Evolutionary conservation across 2,797 vertebrate genomes (phyloP), one percentile per base, ranked within the genome.

Genomic region (Tadarida brasiliensis): DNA sequence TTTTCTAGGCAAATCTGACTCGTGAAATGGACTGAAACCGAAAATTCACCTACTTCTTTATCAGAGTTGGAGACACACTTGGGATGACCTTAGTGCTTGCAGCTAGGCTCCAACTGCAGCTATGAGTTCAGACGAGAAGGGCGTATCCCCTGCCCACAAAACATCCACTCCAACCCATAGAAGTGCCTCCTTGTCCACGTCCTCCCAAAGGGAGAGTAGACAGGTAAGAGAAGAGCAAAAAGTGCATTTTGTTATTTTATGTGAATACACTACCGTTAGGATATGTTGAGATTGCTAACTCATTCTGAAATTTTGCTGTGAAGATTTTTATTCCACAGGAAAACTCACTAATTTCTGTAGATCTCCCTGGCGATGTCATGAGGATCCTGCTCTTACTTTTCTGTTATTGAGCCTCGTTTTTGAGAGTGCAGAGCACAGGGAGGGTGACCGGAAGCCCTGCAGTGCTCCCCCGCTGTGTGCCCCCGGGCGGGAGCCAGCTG

Each of bases 71-170:
- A 85, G 65, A 59, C 61, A 87, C 78, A 16, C 93, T 28, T 98
- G 97, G 96, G 96, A 98, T 98, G 98, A n/a, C 97, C 96, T 97
- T 98, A 94, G 97, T 56, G 96, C 94, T 57, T 87, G 92, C 87
- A 70, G 54, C 81, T 96, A 91, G 95, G 89, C 92, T 95, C 98
- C 98, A 65, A 93, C 98, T 97, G 99, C 99, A 97, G 98, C 99
- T 94, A 98, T 99, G 99, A 99, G 99, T 98, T 98, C 99, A 22
- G 99, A 99, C 97, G 99, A 99, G 97, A 99, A 99, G 98, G 98
- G 98, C 97, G 88, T 98, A 96, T 99, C 98, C 81, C 99, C 99
- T 86, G 98, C 98, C 98, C 99, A 99, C 98, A 99, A 99, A 98
- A 99, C 97, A 59, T 98, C 99, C 96, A 99, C 99, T n/a, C 99